Conservation (phyloP, 2,888 invertebrate genomes). For the Scelioninae gen. 1 region DNA sequence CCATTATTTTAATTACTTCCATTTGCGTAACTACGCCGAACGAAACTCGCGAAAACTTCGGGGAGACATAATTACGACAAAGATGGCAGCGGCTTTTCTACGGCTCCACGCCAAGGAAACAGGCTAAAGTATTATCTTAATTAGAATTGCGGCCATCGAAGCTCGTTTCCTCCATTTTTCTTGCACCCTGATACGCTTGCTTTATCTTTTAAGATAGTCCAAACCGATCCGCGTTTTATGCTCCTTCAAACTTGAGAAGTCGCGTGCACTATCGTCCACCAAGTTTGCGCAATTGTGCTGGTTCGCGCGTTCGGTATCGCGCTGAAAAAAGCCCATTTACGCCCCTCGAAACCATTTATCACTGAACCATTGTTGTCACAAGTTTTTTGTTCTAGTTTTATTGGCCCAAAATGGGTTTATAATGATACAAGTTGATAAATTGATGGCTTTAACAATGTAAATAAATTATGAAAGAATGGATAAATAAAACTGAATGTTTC, state of each 20-base stretch:
- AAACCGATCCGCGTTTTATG: constrained; percentile 19
- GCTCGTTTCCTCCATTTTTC: constrained; percentile 55
- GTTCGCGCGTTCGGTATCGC: constrained; percentile 21
- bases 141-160: constrained; percentile 74
- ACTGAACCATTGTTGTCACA: constrained; percentile 32
- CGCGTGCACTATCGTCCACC: constrained; percentile 2
- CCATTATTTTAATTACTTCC: constrained; percentile 80
- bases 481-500: no score
- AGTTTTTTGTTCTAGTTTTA: constrained; percentile 31
- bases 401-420: constrained; percentile 45
- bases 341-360: constrained; percentile 35
- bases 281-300: constrained; percentile 11
- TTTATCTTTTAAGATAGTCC: constrained; percentile 18
- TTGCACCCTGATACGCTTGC: constrained; percentile 31
- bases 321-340: constrained; percentile 47
- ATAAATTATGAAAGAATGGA: no score
- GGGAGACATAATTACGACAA: constrained; percentile 74
- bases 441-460: no score
- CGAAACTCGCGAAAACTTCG: constrained; percentile 73
- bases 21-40: constrained; percentile 75
- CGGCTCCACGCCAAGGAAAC: constrained; percentile 50
- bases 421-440: constrained; percentile 44
- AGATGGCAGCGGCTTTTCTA: constrained; percentile 59
- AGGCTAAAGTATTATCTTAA: constrained; percentile 75
- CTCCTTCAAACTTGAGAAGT: constrained; percentile 21